Base-by-base conservation (phyloP, 2,888 invertebrate species). In the Xylota segnis region DNA sequence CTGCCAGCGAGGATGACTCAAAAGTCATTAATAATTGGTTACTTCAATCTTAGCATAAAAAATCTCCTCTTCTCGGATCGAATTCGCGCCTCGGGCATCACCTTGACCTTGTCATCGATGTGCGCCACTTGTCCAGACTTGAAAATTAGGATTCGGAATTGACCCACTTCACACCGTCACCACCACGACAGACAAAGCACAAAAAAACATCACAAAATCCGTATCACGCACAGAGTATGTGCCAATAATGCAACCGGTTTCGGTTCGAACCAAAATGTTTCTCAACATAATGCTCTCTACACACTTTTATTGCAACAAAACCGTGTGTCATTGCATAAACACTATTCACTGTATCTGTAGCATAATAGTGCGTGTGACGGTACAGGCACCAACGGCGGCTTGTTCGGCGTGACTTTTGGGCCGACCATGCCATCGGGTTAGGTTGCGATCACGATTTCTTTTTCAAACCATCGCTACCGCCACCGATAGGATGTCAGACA, bases 301-400 rank as follows among this genome's bases (percentile, higher is more conserved):
- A 29, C 6, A 14, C 9, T 14, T 63, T 6, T 54, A 54, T 66
- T 66, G 75, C 75, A 74, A 65, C 74, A 74, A 74, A 61, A 45
- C 32, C 40, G 29, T 66, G 58, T 65, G 47, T 18, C 75, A 47
- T 75, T 75, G 65, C 75, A 66, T 75, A 75, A 75, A 58, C 63
- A 32, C 7, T 18, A 52, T 32, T 50, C 18, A 10, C 10, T 47
- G 47, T 47, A 47, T 43, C 50, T n/a, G 40, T n/a, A 50, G 27
- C 40, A 50, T 47, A 59, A 50, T 50, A 34, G 29, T 18, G 5
- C 32, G 58, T 12, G 45, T 10, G 45, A 18, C 37, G 29, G 16
- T 16, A 16, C 16, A 43, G 14, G 1, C 5, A 12, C 7, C 5
- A 34, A 23, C 5, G 32, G 32, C 2, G 37, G 34, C 54, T 5